A percentile compares a stretch with the other conserved stretches of the same genome.
Evolutionary conservation across 2,888 invertebrate species (phyloP).

Genomic region (Ectropis crepuscularia): DNA sequence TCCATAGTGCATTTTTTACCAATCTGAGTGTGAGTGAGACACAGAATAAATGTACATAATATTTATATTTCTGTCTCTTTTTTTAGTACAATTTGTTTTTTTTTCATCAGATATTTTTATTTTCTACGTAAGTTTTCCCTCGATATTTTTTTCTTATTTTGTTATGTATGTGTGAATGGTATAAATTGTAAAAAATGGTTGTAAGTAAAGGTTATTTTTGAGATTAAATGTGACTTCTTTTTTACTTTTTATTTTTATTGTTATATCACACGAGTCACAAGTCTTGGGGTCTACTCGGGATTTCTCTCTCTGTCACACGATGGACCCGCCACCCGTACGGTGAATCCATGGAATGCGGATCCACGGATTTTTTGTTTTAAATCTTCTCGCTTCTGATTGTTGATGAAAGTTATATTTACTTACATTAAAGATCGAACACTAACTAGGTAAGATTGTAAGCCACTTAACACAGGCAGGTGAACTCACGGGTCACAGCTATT

Average conservation of each 20-base stretch:
- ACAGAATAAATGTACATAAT: constrained; percentile 62
- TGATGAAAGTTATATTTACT: too few relatives aligned
- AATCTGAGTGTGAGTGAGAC: constrained; percentile 44
- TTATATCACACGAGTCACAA: too few relatives aligned
- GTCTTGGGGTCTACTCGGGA: too few relatives aligned
- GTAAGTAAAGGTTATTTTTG: constrained; percentile 56
- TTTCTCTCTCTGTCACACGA: too few relatives aligned
- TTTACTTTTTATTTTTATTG: constrained; percentile 27
- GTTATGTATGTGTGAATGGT: constrained; percentile 35
- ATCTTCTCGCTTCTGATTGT: too few relatives aligned
- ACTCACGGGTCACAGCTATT: too few relatives aligned
- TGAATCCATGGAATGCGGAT: too few relatives aligned
- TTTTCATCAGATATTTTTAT: constrained; percentile 41
- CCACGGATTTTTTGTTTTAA: too few relatives aligned
- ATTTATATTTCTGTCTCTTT: constrained; percentile 58
- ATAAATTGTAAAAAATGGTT: constrained; percentile 50
- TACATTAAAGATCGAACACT: too few relatives aligned
- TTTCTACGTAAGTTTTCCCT: constrained; percentile 44
- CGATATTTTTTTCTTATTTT: constrained; percentile 24
- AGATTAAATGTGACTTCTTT: constrained; percentile 44
- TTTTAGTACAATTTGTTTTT: constrained; percentile 42
- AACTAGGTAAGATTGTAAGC: too few relatives aligned
- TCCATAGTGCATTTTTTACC: constrained; percentile 47
- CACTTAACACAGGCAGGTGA: too few relatives aligned
- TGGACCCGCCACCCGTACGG: too few relatives aligned